phyloP scores from a whole-genome alignment of 2,888 invertebrate species.

The Drosophila falleni region DNA sequence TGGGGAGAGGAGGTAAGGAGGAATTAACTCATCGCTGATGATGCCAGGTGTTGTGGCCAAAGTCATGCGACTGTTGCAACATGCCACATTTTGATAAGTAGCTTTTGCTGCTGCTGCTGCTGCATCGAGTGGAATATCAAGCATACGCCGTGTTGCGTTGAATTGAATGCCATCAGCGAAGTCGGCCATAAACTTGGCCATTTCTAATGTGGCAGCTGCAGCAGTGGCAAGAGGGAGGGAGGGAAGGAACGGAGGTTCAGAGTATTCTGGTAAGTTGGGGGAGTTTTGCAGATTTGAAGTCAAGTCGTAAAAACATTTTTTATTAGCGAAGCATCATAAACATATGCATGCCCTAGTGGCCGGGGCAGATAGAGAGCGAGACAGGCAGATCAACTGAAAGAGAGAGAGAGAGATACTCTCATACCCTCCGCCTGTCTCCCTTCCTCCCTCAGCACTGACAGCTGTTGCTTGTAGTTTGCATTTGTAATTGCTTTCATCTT shows the following conservation, averaged over 20 bases:
- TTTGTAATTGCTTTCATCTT: slow-evolving; percentile 74
- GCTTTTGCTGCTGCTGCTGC: slow-evolving; percentile 22
- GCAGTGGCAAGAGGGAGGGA: not conserved
- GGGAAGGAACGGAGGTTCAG: not conserved
- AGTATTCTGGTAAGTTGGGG: not conserved
- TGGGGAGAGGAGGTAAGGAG: not conserved
- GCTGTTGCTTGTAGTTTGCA: slow-evolving; percentile 73
- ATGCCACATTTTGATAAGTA: slow-evolving; percentile 46
- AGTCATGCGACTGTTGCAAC: slow-evolving; percentile 18
- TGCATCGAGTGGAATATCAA: slow-evolving; percentile 44
- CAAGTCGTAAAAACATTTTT: slow-evolving; percentile 74
- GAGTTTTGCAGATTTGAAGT: slow-evolving; percentile 37
- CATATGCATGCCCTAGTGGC: slow-evolving; percentile 57
- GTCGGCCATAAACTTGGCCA: slow-evolving; percentile 36
- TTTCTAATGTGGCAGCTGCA: slow-evolving; percentile 37
- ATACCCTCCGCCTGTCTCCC: not conserved
- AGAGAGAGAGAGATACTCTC: not conserved
- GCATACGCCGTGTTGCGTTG: slow-evolving; percentile 49
- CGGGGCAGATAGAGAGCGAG: not conserved
- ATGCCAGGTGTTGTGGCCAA: slow-evolving; percentile 31
- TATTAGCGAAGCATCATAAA: slow-evolving; percentile 70
- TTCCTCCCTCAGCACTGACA: slow-evolving; percentile 29
- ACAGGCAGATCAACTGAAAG: not conserved
- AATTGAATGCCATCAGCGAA: slow-evolving; percentile 33
- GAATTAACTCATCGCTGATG: slow-evolving; percentile 50